Evolutionary conservation across 2,888 invertebrate genomes (phyloP), one percentile per base, ranked within the genome.

Genomic region (Anorthoa munda): DNA sequence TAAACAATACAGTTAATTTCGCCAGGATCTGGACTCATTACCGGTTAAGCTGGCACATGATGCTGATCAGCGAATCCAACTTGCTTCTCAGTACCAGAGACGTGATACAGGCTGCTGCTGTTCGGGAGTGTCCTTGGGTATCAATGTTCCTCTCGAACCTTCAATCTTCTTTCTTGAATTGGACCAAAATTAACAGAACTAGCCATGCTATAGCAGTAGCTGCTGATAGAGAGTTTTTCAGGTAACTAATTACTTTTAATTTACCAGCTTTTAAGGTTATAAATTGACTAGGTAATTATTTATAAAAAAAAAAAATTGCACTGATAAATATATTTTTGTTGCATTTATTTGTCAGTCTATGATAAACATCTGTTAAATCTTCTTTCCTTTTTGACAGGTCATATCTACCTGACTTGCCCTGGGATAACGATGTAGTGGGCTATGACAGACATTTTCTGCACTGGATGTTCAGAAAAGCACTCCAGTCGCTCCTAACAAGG

Each of bases 391-490:
- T 72, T 66, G 66, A 15, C 76, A 96, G 96, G 18, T 93, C 95
- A 0, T 96, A 96, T 74, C 87, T 91, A 75, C 96, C 96, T 11
- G 96, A 96, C 73, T 85, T 96, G 21, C 68, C 82, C 2, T 96
- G 96, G 96, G 89, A 94, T 59, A 59, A 82, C 2, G 77, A 92
- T 59, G 79, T 88, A 1, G 91, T 94, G 0, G 95, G 95, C 7
- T 93, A 93, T 66, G 82, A 93, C 3, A 90, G 90, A 79, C 66
- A 82, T 2, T 80, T 91, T 9, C 74, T 94, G 0, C 95, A 96
- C 77, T 95, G 95, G 95, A 96, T 96, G 96, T 95, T 96, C 66
- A 89, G 94, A 70, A 91, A 93, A 86, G 94, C 96, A 0, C 86
- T 96, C 0, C 93, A 95, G 61, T 89, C 92, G 0, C 69, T 90